Evolutionary conservation across 1,140 invertebrate species (phyloP).

Genomic region (Drosophila paulistorum): DNA sequence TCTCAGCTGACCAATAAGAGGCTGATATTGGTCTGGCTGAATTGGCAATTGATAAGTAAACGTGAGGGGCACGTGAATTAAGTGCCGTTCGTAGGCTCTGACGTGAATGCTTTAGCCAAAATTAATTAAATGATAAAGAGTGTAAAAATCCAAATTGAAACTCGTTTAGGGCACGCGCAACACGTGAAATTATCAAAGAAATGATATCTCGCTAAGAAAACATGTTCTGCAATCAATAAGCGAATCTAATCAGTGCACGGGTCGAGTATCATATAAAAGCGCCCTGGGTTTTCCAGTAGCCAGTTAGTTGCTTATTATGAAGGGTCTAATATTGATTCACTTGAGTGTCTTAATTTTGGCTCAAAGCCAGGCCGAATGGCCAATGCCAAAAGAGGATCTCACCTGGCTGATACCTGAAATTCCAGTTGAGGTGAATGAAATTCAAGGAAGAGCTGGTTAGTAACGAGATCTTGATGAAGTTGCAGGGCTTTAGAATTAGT

Average conservation of each 20-base stretch:
- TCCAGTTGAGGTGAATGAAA: slow-evolving; percentile 31
- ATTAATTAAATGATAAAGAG: slow-evolving; percentile 71
- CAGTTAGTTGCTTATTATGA: slow-evolving; percentile 55
- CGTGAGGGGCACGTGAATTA: slow-evolving; percentile 61
- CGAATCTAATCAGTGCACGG: slow-evolving; percentile 56
- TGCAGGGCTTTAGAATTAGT: too few species aligned
- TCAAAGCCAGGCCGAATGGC: slow-evolving; percentile 39
- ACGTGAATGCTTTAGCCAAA: slow-evolving; percentile 40
- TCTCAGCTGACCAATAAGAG: too few species aligned
- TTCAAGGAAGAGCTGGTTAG: slow-evolving; percentile 46
- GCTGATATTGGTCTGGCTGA: too few species aligned
- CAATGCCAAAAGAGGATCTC: slow-evolving; percentile 48
- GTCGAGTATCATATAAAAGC: slow-evolving; percentile 55
- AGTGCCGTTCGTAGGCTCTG: slow-evolving; percentile 6
- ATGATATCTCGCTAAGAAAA: slow-evolving; percentile 33
- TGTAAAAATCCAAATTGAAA: slow-evolving; percentile 30
- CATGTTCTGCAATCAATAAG: slow-evolving; percentile 35
- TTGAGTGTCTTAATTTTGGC: slow-evolving; percentile 38
- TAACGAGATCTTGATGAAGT: background rate
- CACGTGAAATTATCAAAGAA: slow-evolving; percentile 48
- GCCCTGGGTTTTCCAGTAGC: slow-evolving; percentile 12
- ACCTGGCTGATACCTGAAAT: slow-evolving; percentile 50
- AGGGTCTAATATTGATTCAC: slow-evolving; percentile 49
- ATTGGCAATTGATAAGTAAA: slow-evolving; percentile 40
- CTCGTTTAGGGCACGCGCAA: slow-evolving; percentile 41